Evolutionary conservation across 2,113 vertebrate genomes (phyloP), one percentile per base, ranked within the genome.

Genomic region (Empidonax traillii): DNA sequence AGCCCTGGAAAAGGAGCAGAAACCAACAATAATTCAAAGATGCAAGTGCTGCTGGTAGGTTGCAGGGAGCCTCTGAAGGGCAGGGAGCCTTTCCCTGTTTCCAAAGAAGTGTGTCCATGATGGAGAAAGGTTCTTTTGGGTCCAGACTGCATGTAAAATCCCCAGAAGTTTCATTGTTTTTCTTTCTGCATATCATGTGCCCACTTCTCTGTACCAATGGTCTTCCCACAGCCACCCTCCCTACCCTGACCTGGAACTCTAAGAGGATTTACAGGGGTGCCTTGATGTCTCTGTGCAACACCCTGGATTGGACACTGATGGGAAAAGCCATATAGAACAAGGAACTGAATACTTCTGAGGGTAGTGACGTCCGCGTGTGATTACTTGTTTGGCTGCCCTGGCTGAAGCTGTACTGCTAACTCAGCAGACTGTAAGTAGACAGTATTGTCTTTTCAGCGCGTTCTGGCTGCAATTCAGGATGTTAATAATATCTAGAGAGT

Each of bases 361-460:
- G 63, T 62, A 90, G 31, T 6, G 7, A 66, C 0, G 3, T 83
- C 89, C 88, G 63, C 8, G 0, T 80, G 91, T 43, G 85, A 73
- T 90, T 85, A 80, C 91, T 94, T 91, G 94, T 91, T 94, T 66
- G 59, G 71, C 78, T 90, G 87, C 75, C 58, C 1, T 43, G 76
- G 93, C 89, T 93, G 90, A 82, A 94, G 95, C 41, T 53, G 52
- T n/a, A 87, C 74, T 96, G 94, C 93, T 95, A 82, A 76, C 81
- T 96, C 94, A 97, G 95, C 94, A 95, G 91, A 87, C 87, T 91
- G 59, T 56, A 86, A 92, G 94, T 73, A 96, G 89, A 91, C 85
- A 69, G 87, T 39, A 96, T 73, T 87, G 85, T 91, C 89, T 94
- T 87, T 93, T 80, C 82, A 44, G 78, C 55, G 69, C 10, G 0